These are phyloP conservation scores for Zonitis immaculata DNA, from an alignment of 2,888 invertebrate species.

Conservation along the genomic window DNA sequence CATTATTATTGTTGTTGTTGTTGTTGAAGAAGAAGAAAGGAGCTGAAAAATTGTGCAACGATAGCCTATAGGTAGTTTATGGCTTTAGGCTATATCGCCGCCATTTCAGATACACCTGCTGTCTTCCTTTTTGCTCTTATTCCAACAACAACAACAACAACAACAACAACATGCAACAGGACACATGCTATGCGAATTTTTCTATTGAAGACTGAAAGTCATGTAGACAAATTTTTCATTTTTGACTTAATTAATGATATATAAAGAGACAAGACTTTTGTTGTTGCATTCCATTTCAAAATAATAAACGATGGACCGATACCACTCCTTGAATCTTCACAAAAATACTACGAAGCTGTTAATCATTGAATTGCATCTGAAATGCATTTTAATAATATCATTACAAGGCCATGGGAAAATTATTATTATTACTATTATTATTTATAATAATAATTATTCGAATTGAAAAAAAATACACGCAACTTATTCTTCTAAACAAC, in stretches of 20 bases:
- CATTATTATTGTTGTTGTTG: no score
- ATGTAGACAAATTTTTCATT: slow-evolving; percentile 2
- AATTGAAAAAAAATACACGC: neutral
- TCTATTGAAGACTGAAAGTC: neutral
- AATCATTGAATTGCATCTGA: slow-evolving; percentile 29
- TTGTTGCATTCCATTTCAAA: neutral
- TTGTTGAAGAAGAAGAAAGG: neutral
- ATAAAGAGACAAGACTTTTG: neutral
- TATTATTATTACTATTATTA: slow-evolving; percentile 32
- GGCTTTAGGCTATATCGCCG: slow-evolving; percentile 27
- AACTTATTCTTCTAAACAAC: neutral
- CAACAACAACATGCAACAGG: neutral
- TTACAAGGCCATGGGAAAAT: slow-evolving; percentile 37
- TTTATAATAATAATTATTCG: neutral
- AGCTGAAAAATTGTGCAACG: neutral
- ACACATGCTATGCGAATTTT: neutral
- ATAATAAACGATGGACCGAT: neutral
- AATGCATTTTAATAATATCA: slow-evolving; percentile 33
- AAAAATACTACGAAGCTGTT: neutral
- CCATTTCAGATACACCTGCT: slow-evolving; percentile 44
- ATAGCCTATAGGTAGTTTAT: slow-evolving; percentile 14
- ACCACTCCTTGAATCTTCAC: no score
- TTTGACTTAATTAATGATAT: neutral
- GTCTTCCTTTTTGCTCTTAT: slow-evolving; percentile 41
- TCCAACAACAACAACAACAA: slow-evolving; percentile 11